A percentile compares a stretch with the other conserved stretches of the same genome.
Evolutionary conservation across 2,113 vertebrate genomes (phyloP).

Genomic region (Morone saxatilis): DNA sequence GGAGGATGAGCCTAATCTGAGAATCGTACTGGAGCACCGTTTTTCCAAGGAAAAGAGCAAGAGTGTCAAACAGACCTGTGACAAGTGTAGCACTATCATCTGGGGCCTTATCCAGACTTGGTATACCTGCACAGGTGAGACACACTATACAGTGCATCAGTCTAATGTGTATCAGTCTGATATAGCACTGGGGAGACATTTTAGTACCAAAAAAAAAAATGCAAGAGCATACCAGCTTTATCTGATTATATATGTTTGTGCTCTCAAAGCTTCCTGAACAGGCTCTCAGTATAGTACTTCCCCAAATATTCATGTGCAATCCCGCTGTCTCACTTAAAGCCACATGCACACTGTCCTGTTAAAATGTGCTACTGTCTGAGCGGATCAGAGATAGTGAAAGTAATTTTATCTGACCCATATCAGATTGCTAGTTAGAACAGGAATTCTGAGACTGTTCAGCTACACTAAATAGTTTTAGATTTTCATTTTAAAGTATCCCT

Average conservation of each 20-base stretch:
- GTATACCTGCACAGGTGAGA: slow-evolving; percentile 97
- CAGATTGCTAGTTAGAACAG: background rate
- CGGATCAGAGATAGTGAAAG: background rate
- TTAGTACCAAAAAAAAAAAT: background rate
- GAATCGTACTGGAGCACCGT: slow-evolving; percentile 92
- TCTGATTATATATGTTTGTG: background rate
- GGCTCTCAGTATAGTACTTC: background rate
- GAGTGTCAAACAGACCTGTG: slow-evolving; percentile 96
- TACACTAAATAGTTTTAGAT: background rate
- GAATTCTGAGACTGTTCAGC: background rate
- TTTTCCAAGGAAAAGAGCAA: slow-evolving; percentile 99
- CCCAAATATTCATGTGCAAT: background rate
- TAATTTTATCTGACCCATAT: background rate
- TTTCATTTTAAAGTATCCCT: background rate
- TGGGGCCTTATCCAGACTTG: slow-evolving; percentile 99
- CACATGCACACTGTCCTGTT: background rate
- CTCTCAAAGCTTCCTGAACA: background rate
- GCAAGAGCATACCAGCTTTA: background rate
- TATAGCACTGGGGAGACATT: background rate
- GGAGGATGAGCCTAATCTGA: slow-evolving; percentile 94
- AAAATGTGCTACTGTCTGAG: background rate
- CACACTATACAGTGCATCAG: background rate
- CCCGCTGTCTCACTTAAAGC: background rate
- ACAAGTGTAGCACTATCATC: slow-evolving; percentile 95
- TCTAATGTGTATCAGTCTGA: background rate